Conservation (phyloP, 2,113 vertebrate genomes). For the Cettia cetti region DNA sequence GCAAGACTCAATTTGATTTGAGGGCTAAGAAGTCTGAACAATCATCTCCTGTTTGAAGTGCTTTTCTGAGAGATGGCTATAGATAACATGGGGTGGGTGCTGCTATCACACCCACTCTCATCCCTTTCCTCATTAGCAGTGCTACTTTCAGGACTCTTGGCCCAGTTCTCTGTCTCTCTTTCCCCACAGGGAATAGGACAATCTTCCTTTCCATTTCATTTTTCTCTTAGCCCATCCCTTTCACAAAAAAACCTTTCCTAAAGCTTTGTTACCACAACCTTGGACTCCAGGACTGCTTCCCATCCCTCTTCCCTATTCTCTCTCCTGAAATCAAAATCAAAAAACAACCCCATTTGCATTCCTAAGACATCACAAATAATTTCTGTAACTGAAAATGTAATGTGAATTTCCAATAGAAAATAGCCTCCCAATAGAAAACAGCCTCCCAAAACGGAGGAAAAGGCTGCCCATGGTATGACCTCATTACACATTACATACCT, state of each 20-base stretch:
- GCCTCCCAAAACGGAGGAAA: background rate
- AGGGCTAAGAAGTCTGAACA: background rate
- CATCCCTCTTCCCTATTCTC: background rate
- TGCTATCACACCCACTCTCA: background rate
- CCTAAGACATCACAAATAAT: background rate
- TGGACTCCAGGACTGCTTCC: background rate
- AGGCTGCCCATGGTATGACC: background rate
- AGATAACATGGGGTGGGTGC: background rate
- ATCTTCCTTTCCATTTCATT: background rate
- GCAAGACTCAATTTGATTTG: background rate
- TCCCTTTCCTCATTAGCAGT: background rate
- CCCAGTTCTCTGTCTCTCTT: background rate
- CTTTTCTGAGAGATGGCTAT: background rate
- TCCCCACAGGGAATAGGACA: background rate
- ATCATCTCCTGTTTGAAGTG: background rate
- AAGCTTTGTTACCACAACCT: background rate
- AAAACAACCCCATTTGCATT: background rate
- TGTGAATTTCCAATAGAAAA: background rate
- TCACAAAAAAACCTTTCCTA: background rate
- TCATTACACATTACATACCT: background rate
- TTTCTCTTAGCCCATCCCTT: background rate
- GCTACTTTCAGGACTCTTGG: background rate
- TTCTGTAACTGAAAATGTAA: background rate
- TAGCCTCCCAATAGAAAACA: background rate
- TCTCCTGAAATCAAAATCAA: background rate